phyloP scores from a whole-genome alignment of 2,797 vertebrate genomes.

The Schizopygopsis malacanthus region DNA sequence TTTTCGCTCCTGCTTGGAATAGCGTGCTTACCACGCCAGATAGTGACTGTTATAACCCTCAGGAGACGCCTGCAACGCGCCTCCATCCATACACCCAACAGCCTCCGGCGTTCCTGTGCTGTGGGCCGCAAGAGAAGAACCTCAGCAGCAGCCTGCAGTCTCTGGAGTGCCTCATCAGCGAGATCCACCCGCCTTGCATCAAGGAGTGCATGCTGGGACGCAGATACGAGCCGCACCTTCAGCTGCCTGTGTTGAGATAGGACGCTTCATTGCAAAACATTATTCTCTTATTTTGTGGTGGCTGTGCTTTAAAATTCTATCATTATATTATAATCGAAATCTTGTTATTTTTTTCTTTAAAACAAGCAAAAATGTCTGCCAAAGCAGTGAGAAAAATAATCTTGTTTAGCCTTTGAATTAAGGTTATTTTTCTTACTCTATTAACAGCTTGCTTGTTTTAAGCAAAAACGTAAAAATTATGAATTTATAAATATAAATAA shows the following conservation, averaged over 20 bases:
- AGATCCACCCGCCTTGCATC: constrained; percentile 98
- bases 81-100: constrained; percentile 67
- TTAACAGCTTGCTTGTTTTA: too few species aligned
- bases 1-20: constrained; percentile 90
- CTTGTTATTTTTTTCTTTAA: too few species aligned
- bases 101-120: constrained; percentile 56
- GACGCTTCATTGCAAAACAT: constrained; percentile 38
- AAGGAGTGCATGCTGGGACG: constrained; percentile 98
- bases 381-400: too few species aligned
- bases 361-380: too few species aligned
- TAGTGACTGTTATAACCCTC: constrained; percentile 90
- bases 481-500: too few species aligned
- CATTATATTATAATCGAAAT: too few species aligned
- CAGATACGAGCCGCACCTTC: constrained; percentile 93
- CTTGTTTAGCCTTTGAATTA: too few species aligned
- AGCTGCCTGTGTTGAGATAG: constrained; percentile 96
- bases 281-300: background rate
- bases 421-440: too few species aligned
- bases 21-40: constrained; percentile 85
- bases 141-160: constrained; percentile 99
- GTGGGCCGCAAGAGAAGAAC: constrained; percentile 81
- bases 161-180: constrained; percentile 98
- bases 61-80: constrained; percentile 79
- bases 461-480: too few species aligned
- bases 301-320: too few species aligned